Conservation (phyloP, 2,888 invertebrate species). For the Ectobius pallidus region DNA sequence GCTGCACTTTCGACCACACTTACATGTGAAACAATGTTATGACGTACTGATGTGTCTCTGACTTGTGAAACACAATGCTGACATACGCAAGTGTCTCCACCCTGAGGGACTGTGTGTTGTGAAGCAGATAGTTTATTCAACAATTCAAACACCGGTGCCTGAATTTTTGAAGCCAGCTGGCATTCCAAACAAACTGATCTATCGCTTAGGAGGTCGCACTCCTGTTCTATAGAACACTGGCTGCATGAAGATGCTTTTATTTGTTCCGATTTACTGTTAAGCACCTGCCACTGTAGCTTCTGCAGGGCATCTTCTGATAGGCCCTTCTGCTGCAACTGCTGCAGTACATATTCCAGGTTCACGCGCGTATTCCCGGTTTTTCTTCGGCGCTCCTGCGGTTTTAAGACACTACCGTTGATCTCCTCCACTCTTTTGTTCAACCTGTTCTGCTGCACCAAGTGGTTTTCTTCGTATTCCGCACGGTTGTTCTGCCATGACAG, state of each 20-base stretch:
- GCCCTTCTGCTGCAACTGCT: neutral
- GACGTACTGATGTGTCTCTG: too few species aligned
- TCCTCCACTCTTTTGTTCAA: neutral
- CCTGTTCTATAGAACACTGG: neutral
- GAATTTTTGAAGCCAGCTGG: too few species aligned
- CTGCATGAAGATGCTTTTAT: neutral
- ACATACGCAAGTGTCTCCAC: too few species aligned
- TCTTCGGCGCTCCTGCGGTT: neutral
- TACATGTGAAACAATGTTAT: too few species aligned
- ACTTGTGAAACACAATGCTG: too few species aligned
- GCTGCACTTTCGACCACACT: too few species aligned
- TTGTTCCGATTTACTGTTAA: neutral
- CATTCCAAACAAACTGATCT: too few species aligned
- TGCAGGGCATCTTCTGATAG: neutral
- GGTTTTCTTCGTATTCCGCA: neutral
- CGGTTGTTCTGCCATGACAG: neutral
- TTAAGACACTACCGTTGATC: neutral
- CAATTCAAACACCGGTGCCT: too few species aligned
- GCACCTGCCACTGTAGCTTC: neutral
- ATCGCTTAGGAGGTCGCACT: too few species aligned
- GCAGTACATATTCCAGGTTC: neutral
- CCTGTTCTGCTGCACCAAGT: neutral
- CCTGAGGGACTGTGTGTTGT: too few species aligned
- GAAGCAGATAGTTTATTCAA: too few species aligned
- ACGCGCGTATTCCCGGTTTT: neutral